Evolutionary conservation across 2,797 vertebrate species (phyloP), one percentile per base, ranked within the genome.

Genomic region (Sebastes trivittatus): DNA sequence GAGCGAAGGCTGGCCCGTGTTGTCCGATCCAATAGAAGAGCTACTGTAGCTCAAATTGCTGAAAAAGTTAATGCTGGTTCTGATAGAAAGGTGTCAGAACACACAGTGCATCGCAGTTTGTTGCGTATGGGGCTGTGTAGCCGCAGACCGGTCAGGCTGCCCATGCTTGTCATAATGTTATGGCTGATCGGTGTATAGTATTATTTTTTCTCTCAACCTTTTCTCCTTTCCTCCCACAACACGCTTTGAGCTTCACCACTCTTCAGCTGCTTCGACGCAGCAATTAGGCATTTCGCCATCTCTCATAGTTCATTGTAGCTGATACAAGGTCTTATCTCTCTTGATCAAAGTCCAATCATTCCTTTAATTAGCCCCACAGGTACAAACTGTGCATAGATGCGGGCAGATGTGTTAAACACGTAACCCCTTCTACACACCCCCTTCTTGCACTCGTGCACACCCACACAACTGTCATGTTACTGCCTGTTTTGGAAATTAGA

Each of bases 301-400:
- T 82, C 79, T 70, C n/a, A 58, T n/a, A 63, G 77, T 84, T 87
- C 54, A 76, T 27, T 67, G 71, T 36, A 59, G 80, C 59, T 70
- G 38, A 81, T 72, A 36, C 75, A 49, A 59, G 64, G 49, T 81
- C 82, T 80, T 81, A 81, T 83, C 70, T 65, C 10, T 58, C 61
- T 78, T 81, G 86, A 92, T 93, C 87, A 90, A 91, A 93, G 90
- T 77, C 52, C 64, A 81, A 61, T 87, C 67, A 85, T 89, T 86
- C 66, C 60, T 78, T 84, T 92, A 94, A 94, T 92, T 92, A 89
- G 77, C 84, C 85, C 89, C 83, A 86, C 59, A 89, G 83, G 85
- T 90, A 75, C 84, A 82, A 73, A 83, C 67, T 81, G 85, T 61
- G 88, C 78, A 65, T 71, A 29, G 65, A 81, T 79, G 59, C 63